Evolutionary conservation across 2,888 invertebrate species (phyloP).

Genomic region (Tipula helvola): DNA sequence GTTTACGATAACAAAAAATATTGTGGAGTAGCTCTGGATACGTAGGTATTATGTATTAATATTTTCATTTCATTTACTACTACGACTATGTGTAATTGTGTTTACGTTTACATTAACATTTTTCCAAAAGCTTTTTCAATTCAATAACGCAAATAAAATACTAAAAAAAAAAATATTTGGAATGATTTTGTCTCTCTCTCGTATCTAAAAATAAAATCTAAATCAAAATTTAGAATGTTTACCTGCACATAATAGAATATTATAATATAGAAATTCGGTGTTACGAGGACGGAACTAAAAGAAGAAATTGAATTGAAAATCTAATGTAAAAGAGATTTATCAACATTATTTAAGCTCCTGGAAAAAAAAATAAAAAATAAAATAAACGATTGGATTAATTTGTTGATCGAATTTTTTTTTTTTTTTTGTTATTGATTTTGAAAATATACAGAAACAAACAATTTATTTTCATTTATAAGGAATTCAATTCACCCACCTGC

Average conservation of each 20-base stretch:
- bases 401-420: not conserved
- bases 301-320: not conserved
- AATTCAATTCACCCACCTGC: no score
- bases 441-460: no score
- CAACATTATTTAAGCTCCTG: not conserved
- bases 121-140: not conserved
- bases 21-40: not conserved
- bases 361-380: not conserved
- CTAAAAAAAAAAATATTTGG: not conserved
- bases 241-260: not conserved
- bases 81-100: no score
- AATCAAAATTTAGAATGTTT: not conserved
- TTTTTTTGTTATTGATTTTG: not conserved
- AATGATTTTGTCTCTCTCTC: not conserved
- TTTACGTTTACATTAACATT: not conserved
- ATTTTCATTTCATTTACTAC: not conserved
- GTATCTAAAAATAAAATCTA: no score
- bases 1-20: not conserved
- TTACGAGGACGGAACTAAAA: not conserved
- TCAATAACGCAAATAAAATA: not conserved
- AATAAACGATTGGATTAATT: not conserved
- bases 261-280: not conserved
- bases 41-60: not conserved
- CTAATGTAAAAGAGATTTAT: not conserved
- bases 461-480: no score